A percentile compares a stretch with the other conserved stretches of the same genome.
These are phyloP conservation scores for Heliopora coerulea DNA, from an alignment of 92 coral and sea anemone species.

Conservation along the genomic window DNA sequence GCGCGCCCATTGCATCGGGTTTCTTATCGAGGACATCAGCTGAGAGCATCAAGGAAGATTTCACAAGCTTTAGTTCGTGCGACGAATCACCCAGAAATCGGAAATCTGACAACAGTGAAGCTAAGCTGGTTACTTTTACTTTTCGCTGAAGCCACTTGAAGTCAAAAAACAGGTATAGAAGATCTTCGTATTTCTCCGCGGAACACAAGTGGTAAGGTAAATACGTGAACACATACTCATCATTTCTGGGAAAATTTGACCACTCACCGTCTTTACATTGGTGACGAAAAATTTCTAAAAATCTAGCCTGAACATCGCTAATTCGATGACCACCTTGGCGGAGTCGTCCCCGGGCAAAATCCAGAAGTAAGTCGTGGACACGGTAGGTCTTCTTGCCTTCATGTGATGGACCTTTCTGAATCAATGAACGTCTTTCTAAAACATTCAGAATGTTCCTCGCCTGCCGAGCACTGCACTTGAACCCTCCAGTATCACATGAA, in stretches of 20 bases:
- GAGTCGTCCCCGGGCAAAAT: slow-evolving; percentile 50
- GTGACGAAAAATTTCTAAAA: slow-evolving; percentile 35
- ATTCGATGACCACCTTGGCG: slow-evolving; percentile 40
- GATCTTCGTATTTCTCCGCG: slow-evolving; percentile 50
- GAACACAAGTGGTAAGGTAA: slow-evolving; percentile 56
- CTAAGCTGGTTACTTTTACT: slow-evolving; percentile 51
- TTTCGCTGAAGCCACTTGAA: slow-evolving; percentile 58
- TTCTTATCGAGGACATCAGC: slow-evolving; percentile 49
- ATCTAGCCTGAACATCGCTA: slow-evolving; percentile 15
- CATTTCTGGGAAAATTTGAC: slow-evolving; percentile 51
- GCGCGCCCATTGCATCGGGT: slow-evolving; percentile 54
- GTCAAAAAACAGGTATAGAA: slow-evolving; percentile 31
- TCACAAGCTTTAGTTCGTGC: slow-evolving; percentile 52
- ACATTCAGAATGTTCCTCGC: slow-evolving; percentile 41
- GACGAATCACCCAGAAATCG: slow-evolving; percentile 29
- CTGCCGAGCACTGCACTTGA: slow-evolving; percentile 1
- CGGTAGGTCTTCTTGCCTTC: slow-evolving; percentile 37
- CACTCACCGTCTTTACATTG: slow-evolving; percentile 47
- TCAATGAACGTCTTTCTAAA: slow-evolving; percentile 53
- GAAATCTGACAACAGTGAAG: slow-evolving; percentile 60
- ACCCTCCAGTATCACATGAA: slow-evolving; percentile 2
- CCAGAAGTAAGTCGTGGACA: slow-evolving; percentile 59
- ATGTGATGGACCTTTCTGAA: slow-evolving; percentile 44
- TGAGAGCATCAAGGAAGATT: slow-evolving; percentile 54
- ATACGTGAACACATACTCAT: slow-evolving; percentile 48